These are phyloP conservation scores for Phthorimaea operculella DNA, from an alignment of 1,140 invertebrate species.

Conservation along the genomic window DNA sequence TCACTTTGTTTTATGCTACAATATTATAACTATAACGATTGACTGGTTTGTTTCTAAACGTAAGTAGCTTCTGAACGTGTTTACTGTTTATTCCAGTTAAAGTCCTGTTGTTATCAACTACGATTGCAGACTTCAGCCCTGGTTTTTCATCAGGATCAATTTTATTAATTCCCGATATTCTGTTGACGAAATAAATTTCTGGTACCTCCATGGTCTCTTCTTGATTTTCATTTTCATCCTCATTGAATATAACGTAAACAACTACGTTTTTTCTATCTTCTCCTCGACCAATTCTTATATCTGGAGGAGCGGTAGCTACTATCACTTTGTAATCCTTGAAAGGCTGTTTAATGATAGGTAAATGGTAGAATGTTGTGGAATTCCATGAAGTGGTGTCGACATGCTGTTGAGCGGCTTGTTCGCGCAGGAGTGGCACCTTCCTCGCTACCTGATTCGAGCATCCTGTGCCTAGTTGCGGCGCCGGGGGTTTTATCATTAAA, in stretches of 20 bases:
- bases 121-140: conserved; percentile 19
- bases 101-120: conserved; percentile 46
- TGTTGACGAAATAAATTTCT: conserved; percentile 41
- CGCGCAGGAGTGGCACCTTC: conserved; percentile 8
- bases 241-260: conserved; percentile 46
- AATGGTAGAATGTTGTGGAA: conserved; percentile 24
- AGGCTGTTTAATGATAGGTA: conserved; percentile 34
- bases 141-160: conserved; percentile 14
- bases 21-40: conserved; percentile 15
- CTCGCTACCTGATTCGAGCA: conserved; percentile 37
- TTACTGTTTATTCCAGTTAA: conserved; percentile 46
- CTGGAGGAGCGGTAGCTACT: conserved; percentile 38
- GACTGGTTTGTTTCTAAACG: conserved; percentile 41
- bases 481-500: conserved; percentile 20
- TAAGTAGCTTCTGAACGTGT: conserved; percentile 40
- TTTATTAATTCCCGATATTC: conserved; percentile 9
- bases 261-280: conserved; percentile 24
- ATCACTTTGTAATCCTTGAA: conserved; percentile 40
- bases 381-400: neutral
- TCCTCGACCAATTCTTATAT: conserved; percentile 29
- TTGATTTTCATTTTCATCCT: conserved; percentile 19
- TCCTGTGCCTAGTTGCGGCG: conserved; percentile 20
- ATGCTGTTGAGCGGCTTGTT: neutral
- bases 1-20: too few relatives aligned
- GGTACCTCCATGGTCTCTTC: conserved; percentile 28